Evolutionary conservation across 2,888 invertebrate species (phyloP).

Genomic region (Dasysyrphus tricinctus): DNA sequence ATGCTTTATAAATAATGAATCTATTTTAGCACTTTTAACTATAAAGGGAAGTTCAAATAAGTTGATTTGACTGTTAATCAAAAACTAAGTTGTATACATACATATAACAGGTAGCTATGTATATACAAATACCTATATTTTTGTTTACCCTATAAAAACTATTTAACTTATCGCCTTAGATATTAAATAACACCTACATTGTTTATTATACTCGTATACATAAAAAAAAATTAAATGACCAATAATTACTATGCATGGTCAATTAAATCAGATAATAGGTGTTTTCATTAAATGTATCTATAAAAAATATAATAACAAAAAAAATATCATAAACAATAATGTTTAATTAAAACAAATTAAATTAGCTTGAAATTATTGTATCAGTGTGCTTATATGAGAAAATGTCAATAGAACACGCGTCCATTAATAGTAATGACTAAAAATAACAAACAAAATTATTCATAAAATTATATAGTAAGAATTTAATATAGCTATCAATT

Average conservation of each 20-base stretch:
- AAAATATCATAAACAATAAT: conserved; percentile 1
- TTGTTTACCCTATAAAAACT: neutral
- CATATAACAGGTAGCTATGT: no score
- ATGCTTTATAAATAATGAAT: no score
- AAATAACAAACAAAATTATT: neutral
- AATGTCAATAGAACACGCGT: neutral
- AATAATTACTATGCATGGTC: neutral
- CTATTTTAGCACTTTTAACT: no score
- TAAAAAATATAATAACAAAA: neutral
- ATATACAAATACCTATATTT: no score
- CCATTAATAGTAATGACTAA: no score
- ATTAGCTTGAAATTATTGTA: neutral
- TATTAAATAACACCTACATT: neutral
- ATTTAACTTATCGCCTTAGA: neutral
- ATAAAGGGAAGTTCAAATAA: no score
- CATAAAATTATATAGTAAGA: neutral
- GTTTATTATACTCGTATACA: neutral
- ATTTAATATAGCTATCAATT: no score
- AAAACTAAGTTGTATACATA: no score
- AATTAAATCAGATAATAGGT: neutral
- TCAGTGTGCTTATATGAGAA: neutral
- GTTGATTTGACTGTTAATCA: no score
- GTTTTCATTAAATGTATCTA: neutral
- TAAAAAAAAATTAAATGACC: neutral
- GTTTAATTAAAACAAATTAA: neutral